Percentiles rank a stretch among this genome's conserved stretches.
Evolutionary conservation across 1,140 invertebrate species (phyloP).

Genomic region (Tetragnatha versicolor): DNA sequence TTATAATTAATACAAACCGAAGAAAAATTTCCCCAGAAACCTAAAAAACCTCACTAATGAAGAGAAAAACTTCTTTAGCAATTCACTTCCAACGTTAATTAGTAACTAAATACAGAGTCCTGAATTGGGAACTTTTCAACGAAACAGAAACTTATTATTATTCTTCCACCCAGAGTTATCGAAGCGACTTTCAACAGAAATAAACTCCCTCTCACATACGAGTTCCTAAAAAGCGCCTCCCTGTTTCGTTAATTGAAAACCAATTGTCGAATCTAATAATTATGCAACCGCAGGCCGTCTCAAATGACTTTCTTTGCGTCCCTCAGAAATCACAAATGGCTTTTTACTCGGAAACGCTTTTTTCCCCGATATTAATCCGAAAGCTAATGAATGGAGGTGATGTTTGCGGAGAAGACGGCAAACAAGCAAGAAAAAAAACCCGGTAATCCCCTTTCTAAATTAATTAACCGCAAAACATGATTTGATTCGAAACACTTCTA

Average conservation of each 20-base stretch:
- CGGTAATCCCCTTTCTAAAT: conserved; percentile 35
- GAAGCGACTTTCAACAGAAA: neutral
- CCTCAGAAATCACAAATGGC: conserved; percentile 14
- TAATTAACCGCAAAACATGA: conserved; percentile 53
- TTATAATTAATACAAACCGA: neutral
- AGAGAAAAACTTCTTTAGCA: too few species aligned
- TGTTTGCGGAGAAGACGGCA: neutral
- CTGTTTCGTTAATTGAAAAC: conserved; percentile 26
- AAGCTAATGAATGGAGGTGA: conserved; percentile 20
- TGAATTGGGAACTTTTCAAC: too few species aligned
- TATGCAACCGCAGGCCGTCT: conserved; percentile 21
- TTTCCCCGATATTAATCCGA: neutral
- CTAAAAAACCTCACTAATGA: too few species aligned
- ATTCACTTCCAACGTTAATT: too few species aligned
- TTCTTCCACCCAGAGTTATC: neutral
- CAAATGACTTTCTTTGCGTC: conserved; percentile 21
- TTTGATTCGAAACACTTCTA: conserved; percentile 38
- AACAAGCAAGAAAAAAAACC: neutral
- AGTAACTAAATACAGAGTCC: neutral
- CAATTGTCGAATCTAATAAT: conserved; percentile 33
- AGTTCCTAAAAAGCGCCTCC: too few species aligned
- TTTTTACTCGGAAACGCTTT: conserved; percentile 22
- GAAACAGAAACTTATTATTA: conserved; percentile 10
- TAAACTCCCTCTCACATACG: neutral
- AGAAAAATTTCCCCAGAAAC: neutral